Base-by-base conservation (phyloP, 2,797 vertebrate species). In the Halcyon badia region DNA sequence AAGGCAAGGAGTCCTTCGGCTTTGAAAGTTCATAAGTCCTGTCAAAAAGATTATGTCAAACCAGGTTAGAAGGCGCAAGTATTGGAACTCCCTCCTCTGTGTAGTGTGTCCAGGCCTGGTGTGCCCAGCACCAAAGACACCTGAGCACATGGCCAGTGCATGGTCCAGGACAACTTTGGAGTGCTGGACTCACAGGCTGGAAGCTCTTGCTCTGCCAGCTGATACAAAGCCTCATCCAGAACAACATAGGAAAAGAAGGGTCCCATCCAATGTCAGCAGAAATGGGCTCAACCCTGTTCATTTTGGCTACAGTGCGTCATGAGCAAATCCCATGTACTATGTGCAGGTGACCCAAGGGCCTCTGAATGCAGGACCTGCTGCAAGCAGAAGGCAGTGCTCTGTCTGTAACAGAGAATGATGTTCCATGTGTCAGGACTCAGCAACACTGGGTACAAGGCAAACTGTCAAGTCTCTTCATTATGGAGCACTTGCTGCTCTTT, bases 301-400 rank as follows among this genome's bases (percentile, higher is more conserved):
- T 46, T 82, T 66, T 48, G 72, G 58, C 37, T 19, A 3, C 58
- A 86, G 51, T 22, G 8, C 22, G 14, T 7, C 6, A 15, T 0
- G 2, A 56, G 57, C 13, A 73, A 77, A 62, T n/a, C 64, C 14
- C 69, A 54, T 2, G 1, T 0, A 0, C 22, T 39, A 15, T 6
- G 11, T 33, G 22, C 33, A 54, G 51, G 39, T 16, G n/a, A 26
- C 24, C 18, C 65, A 31, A 62, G n/a, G 9, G 52, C n/a, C n/a
- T 82, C 61, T 52, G 70, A 49, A 73, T 6, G 20, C 25, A 66
- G 9, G 1, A 22, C 8, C 25, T 84, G 60, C 54, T 52, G 62
- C 41, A 78, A 11, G 3, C 31, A 65, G 33, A 81, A 80, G 28
- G 21, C 64, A n/a, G 9, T 39, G 25, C 9, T 73, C 60, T 46